Evolutionary conservation across 2,113 vertebrate species (phyloP), one percentile per base, ranked within the genome.

Genomic region (Cynocephalus volans): DNA sequence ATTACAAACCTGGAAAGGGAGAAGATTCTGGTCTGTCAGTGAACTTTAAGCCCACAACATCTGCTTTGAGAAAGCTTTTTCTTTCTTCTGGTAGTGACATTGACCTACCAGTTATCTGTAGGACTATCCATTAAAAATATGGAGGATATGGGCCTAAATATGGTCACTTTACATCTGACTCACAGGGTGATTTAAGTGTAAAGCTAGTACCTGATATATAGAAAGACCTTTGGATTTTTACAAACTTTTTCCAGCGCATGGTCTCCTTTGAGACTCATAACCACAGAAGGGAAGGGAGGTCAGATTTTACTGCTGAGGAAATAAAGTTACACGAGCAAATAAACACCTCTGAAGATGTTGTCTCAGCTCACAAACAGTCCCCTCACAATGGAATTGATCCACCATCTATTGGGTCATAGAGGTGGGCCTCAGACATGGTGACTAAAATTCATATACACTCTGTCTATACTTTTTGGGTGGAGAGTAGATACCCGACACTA

Each of bases 1-100:
- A 72, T 92, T 90, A 93, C 50, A 92, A 88, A 88, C 54, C 6
- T 81, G n/a, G 72, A 91, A 54, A 72, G 24, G 11, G 17, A 94
- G 76, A 52, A 7, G 19, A 33, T n/a, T 91, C n/a, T 54, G 31
- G 36, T 11, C 28, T 92, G 31, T 76, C 52, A 75, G 5, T 92
- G 88, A 97, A 80, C 52, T 85, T 14, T 50, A 62, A 92, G 64
- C 36, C 9, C 15, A 58, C 17, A 41, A 21, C 3, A 8, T 80
- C 81, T 23, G 4, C 50, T 62, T 11, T n/a, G 56, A n/a, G 50
- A 67, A 81, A 82, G 15, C 0, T 69, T 82, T 90, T 33, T 36
- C 26, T 56, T 65, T 87, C 56, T 94, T 48, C 41, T 56, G n/a
- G 45, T 67, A 85, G 19, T 92, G 77, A 26, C 52, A 24, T 10